Evolutionary conservation across 1,140 invertebrate genomes (phyloP).

Genomic region (Halictus rubicundus): DNA sequence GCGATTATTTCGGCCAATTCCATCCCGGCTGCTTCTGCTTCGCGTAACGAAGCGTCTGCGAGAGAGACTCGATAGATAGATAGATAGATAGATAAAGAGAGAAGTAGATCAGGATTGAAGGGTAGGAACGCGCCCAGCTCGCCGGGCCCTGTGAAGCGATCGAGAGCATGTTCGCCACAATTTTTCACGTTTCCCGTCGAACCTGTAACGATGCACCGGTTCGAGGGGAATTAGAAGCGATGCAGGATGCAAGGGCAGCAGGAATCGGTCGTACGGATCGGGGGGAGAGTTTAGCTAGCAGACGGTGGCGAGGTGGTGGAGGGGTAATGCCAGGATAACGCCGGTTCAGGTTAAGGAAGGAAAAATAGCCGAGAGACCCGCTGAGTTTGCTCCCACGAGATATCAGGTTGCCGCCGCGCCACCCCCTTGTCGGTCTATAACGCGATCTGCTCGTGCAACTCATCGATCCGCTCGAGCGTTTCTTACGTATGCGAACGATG

Average conservation of each 20-base stretch:
- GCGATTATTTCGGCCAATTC: slow-evolving; percentile 25
- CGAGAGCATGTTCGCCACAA: slow-evolving; percentile 13
- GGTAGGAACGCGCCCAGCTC: background rate
- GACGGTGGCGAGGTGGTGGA: background rate
- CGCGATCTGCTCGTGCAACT: slow-evolving; percentile 40
- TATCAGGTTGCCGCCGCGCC: slow-evolving; percentile 42
- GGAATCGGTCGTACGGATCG: slow-evolving; percentile 20
- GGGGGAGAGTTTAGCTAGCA: slow-evolving; percentile 2
- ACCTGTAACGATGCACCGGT: slow-evolving; percentile 44
- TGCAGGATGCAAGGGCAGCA: slow-evolving; percentile 52
- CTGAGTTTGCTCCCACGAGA: slow-evolving; percentile 64
- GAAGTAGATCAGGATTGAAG: slow-evolving; percentile 13
- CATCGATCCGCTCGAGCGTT: slow-evolving; percentile 56
- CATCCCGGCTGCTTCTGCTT: background rate
- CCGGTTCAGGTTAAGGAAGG: slow-evolving; percentile 41
- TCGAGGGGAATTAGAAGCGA: slow-evolving; percentile 48
- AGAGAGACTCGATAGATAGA: background rate
- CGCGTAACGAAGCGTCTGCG: slow-evolving; percentile 26
- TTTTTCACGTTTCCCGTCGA: slow-evolving; percentile 42
- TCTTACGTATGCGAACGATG: slow-evolving; percentile 38
- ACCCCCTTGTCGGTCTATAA: slow-evolving; percentile 27
- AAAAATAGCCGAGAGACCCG: slow-evolving; percentile 62
- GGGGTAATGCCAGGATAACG: slow-evolving; percentile 40
- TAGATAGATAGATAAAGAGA: too few species aligned
- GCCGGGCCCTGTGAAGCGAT: background rate